These are phyloP conservation scores for Tryphoninae sp. DNA, from an alignment of 2,888 invertebrate genomes.

Conservation along the genomic window DNA sequence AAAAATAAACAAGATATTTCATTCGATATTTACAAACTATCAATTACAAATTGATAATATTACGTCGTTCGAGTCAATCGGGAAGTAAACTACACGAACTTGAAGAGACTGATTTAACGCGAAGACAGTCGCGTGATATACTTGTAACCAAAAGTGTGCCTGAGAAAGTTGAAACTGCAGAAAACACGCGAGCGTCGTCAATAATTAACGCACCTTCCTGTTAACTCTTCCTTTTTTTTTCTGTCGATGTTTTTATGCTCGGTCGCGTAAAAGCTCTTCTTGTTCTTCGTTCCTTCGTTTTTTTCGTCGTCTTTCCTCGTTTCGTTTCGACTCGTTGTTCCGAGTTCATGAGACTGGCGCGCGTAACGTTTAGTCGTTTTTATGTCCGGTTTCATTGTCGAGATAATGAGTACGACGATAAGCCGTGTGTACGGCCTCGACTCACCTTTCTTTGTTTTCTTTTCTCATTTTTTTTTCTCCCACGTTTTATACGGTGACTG, in stretches of 20 bases:
- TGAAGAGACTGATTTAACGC: background rate
- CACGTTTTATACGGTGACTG: slow-evolving; percentile 23
- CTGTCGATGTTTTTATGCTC: background rate
- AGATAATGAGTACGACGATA: slow-evolving; percentile 58
- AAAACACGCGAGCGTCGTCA: slow-evolving; percentile 17
- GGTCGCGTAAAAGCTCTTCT: background rate
- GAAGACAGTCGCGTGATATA: background rate
- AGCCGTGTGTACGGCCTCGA: slow-evolving; percentile 45
- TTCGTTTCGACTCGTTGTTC: slow-evolving; percentile 1
- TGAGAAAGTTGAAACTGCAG: slow-evolving; percentile 23
- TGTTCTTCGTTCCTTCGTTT: slow-evolving; percentile 1
- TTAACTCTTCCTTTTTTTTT: background rate
- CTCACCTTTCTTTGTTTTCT: background rate
- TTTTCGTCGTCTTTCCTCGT: slow-evolving; percentile 10
- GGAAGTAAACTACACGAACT: background rate
- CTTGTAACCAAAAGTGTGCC: background rate
- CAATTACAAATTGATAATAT: background rate
- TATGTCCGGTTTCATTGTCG: slow-evolving; percentile 54
- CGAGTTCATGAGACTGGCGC: slow-evolving; percentile 47
- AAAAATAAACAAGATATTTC: too few species aligned
- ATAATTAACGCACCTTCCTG: background rate
- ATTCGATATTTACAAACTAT: background rate
- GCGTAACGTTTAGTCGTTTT: slow-evolving; percentile 47
- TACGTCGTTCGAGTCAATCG: background rate
- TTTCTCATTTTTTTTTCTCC: slow-evolving; percentile 9